phyloP scores from a whole-genome alignment of 2,113 vertebrate species.

The Myotis brandtii region DNA sequence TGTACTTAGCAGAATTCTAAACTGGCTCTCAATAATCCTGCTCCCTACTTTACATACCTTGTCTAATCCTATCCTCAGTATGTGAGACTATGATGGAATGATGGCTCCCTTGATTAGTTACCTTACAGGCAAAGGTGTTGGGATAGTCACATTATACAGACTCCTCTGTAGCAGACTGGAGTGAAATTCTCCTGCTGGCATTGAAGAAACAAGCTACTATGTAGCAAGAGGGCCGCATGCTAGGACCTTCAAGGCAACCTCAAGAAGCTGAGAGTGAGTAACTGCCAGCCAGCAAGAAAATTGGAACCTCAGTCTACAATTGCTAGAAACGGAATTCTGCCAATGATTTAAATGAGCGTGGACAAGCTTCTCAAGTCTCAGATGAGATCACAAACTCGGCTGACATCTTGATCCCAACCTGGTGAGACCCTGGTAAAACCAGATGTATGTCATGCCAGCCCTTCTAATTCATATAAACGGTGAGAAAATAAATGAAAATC shows the following conservation, averaged over 20 bases:
- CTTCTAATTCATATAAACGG: neutral
- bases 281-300: neutral
- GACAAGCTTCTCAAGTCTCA: neutral
- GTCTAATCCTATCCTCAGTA: neutral
- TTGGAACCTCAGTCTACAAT: neutral
- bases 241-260: neutral
- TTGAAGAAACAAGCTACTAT: neutral
- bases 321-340: neutral
- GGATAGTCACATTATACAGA: neutral
- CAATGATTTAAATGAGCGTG: neutral
- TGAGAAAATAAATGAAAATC: neutral
- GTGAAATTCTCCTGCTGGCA: neutral
- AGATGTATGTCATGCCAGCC: neutral
- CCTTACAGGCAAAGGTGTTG: neutral
- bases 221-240: neutral
- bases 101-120: neutral
- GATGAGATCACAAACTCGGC: neutral
- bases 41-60: neutral
- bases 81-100: neutral
- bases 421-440: neutral
- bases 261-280: neutral
- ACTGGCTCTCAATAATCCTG: neutral
- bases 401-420: neutral
- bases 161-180: neutral
- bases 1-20: constrained; percentile 18